A percentile compares a stretch with the other conserved stretches of the same genome.
Evolutionary conservation across 2,888 invertebrate genomes (phyloP).

Genomic region (Eurois occulta): DNA sequence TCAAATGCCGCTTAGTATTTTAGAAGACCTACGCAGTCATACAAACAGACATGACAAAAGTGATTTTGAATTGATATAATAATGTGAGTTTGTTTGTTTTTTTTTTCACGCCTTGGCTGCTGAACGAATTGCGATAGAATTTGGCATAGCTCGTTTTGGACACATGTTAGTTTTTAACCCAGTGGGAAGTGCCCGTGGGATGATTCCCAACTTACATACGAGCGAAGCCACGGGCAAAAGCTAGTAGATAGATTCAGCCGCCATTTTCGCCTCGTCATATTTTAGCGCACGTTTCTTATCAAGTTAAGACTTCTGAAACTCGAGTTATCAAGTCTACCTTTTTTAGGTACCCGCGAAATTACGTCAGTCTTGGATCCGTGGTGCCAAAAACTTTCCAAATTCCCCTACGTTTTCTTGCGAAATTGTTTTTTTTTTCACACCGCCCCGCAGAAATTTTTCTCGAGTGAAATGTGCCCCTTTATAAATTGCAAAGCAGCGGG

Average conservation of each 20-base stretch:
- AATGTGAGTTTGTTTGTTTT: neutral
- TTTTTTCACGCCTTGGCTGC: too few relatives aligned
- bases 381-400: conserved; percentile 70
- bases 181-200: fast-evolving
- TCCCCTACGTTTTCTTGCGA: conserved; percentile 65
- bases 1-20: neutral
- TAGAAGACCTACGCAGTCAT: neutral
- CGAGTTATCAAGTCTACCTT: conserved; percentile 68
- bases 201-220: neutral
- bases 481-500: conserved; percentile 73
- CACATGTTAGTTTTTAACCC: neutral
- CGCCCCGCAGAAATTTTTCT: conserved; percentile 40
- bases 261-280: conserved; percentile 32
- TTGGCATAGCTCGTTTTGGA: neutral
- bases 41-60: neutral
- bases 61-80: neutral
- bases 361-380: conserved; percentile 62
- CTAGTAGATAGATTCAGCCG: neutral
- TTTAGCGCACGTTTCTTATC: conserved; percentile 25
- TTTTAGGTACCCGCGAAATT: conserved; percentile 60
- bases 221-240: neutral
- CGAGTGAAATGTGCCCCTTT: conserved; percentile 71
- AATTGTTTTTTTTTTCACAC: conserved; percentile 73
- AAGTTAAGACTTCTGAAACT: conserved; percentile 63
- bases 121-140: neutral